A percentile compares a stretch with the other conserved stretches of the same genome.
Evolutionary conservation across 2,113 vertebrate genomes (phyloP).

Genomic region (Aphyosemion australe): DNA sequence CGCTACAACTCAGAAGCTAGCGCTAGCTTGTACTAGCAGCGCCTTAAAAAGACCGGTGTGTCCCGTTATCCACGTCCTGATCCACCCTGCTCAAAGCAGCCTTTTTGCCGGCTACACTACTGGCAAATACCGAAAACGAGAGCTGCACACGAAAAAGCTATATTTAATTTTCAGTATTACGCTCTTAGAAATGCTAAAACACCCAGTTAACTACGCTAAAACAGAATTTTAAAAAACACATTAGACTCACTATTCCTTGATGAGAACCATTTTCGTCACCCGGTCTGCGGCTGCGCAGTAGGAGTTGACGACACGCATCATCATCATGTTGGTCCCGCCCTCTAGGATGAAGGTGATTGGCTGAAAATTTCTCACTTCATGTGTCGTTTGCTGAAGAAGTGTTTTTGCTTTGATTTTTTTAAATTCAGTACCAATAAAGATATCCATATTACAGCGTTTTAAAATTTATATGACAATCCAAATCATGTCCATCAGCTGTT

Average conservation of each 20-base stretch:
- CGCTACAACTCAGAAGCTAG: constrained; percentile 38
- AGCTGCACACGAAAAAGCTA: neutral
- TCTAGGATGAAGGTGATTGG: constrained; percentile 58
- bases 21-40: constrained; percentile 58
- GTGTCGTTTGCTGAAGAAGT: no score
- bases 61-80: constrained; percentile 62
- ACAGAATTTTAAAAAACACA: constrained; percentile 40
- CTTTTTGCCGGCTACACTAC: neutral
- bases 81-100: constrained; percentile 47
- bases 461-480: no score
- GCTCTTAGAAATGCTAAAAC: neutral
- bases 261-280: constrained; percentile 90
- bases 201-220: neutral
- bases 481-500: no score
- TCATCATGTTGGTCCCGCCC: constrained; percentile 63
- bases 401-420: no score
- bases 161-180: neutral
- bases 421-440: no score
- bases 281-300: constrained; percentile 76
- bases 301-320: constrained; percentile 41
- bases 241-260: constrained; percentile 93
- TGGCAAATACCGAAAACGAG: neutral
- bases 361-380: constrained; percentile 3
- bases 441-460: no score
- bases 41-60: constrained; percentile 74